Percentiles rank a stretch among this genome's conserved stretches.
Conservation (phyloP, 2,113 vertebrate species). For the Leucopsar rothschildi region DNA sequence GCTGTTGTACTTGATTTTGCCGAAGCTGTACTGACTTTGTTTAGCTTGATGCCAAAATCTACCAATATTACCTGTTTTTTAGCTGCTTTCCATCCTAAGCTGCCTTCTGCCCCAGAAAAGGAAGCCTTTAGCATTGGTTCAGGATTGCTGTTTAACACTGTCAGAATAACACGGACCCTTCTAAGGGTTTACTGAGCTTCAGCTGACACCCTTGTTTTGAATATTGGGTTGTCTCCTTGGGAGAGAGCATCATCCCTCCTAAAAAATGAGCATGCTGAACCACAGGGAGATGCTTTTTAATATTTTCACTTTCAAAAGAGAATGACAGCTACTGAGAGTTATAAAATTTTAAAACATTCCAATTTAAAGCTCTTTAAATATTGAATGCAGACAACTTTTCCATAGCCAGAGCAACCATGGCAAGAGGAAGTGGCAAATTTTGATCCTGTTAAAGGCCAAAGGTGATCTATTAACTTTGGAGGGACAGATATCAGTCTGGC, state of each 20-base stretch:
- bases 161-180: background rate
- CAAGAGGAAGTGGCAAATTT: background rate
- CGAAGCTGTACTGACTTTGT: background rate
- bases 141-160: background rate
- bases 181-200: background rate
- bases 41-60: background rate
- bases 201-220: background rate
- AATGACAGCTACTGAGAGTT: conserved; percentile 19
- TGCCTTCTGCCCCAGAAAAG: background rate
- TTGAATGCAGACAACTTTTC: conserved; percentile 20
- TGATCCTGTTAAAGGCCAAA: background rate
- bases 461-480: background rate
- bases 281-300: background rate
- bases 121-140: background rate
- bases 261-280: background rate
- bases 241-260: background rate
- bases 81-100: background rate
- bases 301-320: conserved; percentile 28
- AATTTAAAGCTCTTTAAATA: conserved; percentile 52
- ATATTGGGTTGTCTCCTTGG: background rate
- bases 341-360: conserved; percentile 48
- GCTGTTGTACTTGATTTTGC: background rate
- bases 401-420: background rate
- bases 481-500: background rate
- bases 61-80: background rate